Conservation (phyloP, 2,113 vertebrate genomes). For the Syrmaticus mikado region DNA sequence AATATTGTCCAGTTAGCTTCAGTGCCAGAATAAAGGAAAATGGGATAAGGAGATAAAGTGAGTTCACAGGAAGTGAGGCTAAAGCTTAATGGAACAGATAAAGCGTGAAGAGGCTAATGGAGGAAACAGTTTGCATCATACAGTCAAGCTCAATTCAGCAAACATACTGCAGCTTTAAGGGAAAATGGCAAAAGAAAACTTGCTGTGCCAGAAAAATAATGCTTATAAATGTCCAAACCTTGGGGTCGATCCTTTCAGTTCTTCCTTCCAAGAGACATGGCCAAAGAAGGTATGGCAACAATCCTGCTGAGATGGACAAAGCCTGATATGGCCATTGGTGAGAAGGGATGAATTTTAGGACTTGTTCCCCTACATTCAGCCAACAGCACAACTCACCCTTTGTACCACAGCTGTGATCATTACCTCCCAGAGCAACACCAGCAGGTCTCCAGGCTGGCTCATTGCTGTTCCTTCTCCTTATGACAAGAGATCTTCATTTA, state of each 20-base stretch:
- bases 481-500: not conserved
- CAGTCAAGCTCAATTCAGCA: not conserved
- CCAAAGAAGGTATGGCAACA: not conserved
- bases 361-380: not conserved
- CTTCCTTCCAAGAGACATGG: not conserved
- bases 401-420: rapidly evolving
- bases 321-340: not conserved
- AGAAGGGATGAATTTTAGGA: not conserved
- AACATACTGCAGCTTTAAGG: not conserved
- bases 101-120: not conserved
- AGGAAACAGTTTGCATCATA: not conserved
- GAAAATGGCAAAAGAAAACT: not conserved
- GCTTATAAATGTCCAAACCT: not conserved
- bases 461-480: not conserved
- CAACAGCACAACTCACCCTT: not conserved
- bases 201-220: not conserved
- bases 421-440: rapidly evolving
- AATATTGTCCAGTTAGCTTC: not conserved
- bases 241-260: not conserved
- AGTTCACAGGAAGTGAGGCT: not conserved
- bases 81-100: not conserved
- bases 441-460: not conserved
- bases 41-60: not conserved
- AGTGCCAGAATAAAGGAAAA: not conserved
- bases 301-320: not conserved